Base-by-base conservation (phyloP, 2,797 vertebrate genomes). In the Lepus oiostolus region DNA sequence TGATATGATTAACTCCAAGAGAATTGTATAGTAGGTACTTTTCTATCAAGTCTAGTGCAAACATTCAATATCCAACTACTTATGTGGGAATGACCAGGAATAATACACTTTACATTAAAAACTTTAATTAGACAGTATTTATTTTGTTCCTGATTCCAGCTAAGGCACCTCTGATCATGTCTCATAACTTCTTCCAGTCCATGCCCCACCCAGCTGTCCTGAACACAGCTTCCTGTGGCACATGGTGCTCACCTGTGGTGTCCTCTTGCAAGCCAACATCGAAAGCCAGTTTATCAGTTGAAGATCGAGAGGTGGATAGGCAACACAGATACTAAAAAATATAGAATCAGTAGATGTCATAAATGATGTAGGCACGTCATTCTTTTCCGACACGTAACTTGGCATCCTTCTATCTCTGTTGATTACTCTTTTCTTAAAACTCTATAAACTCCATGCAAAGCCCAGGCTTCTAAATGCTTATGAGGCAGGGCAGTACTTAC, bases 211-310 rank as follows among this genome's bases (percentile, higher is more conserved):
- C 4, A 0, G 21, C 26, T 47, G 0, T 50, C 72, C 21, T n/a
- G 26, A 62, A 22, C 4, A 10, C 14, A 2, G 24, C n/a, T 3
- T 47, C 3, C 7, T 2, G 0, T 2, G 4, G 50, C 1, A 3
- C 22, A 1, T 1, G 1, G 17, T 16, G 14, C 77, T 98, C 95
- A 99, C 99, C 99, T 98, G 99, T 99, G 7, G 99, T 99, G 90
- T 99, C 99, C 96, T 99, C 99, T 96, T 99, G 99, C 95, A 99
- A 98, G 85, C 99, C 99, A 35, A 99, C 99, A 85, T 99, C 99
- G 97, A 99, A 99, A 42, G 99, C 99, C 97, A 99, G 97, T 96
- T 99, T 99, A 97, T 99, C 99, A 80, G 99, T 99, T 90, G 99
- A 99, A 1, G 99, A 99, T 83, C 99, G 99, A 76, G 99, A 99